Evolutionary conservation across 2,888 invertebrate species (phyloP).

Genomic region (Crepidodera aurea): DNA sequence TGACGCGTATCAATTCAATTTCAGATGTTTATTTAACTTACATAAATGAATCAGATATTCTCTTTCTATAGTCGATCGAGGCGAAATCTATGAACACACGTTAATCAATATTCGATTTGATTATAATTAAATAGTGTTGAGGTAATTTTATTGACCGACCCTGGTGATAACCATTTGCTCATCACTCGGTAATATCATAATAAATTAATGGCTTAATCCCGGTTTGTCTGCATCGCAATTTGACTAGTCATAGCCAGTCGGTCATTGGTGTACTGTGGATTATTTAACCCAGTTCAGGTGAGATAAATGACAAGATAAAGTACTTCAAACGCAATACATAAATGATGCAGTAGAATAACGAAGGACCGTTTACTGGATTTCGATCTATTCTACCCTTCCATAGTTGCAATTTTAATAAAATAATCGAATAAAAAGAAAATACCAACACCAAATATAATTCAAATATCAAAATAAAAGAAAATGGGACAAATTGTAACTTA

Average conservation of each 20-base stretch:
- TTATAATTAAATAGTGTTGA: slow-evolving; percentile 25
- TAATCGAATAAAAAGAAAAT: too few species aligned
- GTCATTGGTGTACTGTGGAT: background rate
- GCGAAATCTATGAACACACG: slow-evolving; percentile 2
- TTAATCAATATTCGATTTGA: slow-evolving; percentile 27
- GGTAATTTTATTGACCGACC: slow-evolving; percentile 22
- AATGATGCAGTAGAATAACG: too few species aligned
- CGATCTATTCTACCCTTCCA: too few species aligned
- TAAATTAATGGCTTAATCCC: slow-evolving; percentile 30
- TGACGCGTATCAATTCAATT: too few species aligned
- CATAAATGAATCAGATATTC: background rate
- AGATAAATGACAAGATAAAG: too few species aligned
- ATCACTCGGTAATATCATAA: slow-evolving; percentile 28
- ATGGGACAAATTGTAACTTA: too few species aligned
- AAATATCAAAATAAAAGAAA: too few species aligned
- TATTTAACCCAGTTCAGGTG: background rate
- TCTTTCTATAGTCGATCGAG: background rate
- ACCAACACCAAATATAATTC: too few species aligned
- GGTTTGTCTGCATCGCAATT: background rate
- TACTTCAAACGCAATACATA: too few species aligned
- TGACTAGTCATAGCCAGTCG: background rate
- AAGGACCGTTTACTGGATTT: too few species aligned
- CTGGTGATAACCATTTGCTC: slow-evolving; percentile 25
- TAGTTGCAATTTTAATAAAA: too few species aligned
- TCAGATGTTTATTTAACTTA: too few species aligned